Base-by-base conservation (phyloP, 2,888 invertebrate species). In the Atrina japonica region DNA sequence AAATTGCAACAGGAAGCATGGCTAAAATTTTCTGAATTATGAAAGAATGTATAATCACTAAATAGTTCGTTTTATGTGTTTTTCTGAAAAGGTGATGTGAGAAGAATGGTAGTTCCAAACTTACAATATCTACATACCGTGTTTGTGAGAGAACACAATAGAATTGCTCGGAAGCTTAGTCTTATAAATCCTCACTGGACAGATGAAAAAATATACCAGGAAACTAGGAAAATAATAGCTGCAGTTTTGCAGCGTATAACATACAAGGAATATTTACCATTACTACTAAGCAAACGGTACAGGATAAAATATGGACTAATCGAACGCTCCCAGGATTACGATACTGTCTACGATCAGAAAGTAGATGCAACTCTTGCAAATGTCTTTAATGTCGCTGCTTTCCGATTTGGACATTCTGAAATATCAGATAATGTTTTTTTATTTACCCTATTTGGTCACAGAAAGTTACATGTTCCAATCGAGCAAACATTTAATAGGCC, bases 241-340 rank as follows among this genome's bases (percentile, higher is more conserved):
- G 97, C 96, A 0, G 77, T 88, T 52, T 81, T 97, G 96, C 92
- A 91, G 64, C 88, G 91, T 70, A 88, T 91, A 27, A 86, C 88
- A 5, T 91, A 87, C 80, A 83, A 83, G 30, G 90, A 92, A 76
- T 91, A 86, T 63, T 91, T 98, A 65, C 98, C 98, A 5, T 58
- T 97, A 65, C 92, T 98, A 55, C 93, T 98, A 16, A 97, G 97
- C 7, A 96, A 95, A 95, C 96, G 96, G 83, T 95, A 96, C 18
- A 94, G 97, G 72, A 95, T 95, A 84, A 92, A 96, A 3, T 97
- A 97, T 88, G 96, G 96, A 6, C 91, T 98, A 63, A 96, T 95
- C 81, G 92, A 97, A 5, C 88, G 95, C 80, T 94, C 95, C 0
- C 94, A 96, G 85, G 96, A 97, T 0, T 96, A 96, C 89, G 52